Evolutionary conservation across 2,888 invertebrate genomes (phyloP).

Genomic region (Thumatha senex): DNA sequence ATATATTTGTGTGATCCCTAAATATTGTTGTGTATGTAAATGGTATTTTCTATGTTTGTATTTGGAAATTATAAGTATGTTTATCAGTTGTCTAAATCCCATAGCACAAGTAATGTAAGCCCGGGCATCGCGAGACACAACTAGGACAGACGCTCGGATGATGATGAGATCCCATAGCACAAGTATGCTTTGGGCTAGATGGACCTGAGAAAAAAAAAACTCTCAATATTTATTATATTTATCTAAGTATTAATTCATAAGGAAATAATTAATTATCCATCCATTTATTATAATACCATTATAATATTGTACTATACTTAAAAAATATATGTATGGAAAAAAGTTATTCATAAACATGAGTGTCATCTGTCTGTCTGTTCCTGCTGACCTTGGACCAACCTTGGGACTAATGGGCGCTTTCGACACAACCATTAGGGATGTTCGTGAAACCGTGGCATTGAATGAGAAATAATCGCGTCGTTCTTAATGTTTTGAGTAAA

Average conservation of each 20-base stretch:
- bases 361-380: slow-evolving; percentile 27
- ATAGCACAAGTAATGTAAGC: too few species aligned
- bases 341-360: slow-evolving; percentile 33
- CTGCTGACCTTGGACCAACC: slow-evolving; percentile 31
- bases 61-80: too few species aligned
- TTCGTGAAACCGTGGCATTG: slow-evolving; percentile 1
- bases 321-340: slow-evolving; percentile 5
- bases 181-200: too few species aligned
- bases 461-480: neutral
- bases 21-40: too few species aligned
- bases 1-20: too few species aligned
- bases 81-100: too few species aligned
- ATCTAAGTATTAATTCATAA: neutral
- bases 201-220: too few species aligned
- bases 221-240: too few species aligned
- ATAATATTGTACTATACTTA: neutral
- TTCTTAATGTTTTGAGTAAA: neutral
- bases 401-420: slow-evolving; percentile 27
- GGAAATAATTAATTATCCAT: neutral
- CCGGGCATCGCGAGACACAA: too few species aligned
- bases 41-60: too few species aligned
- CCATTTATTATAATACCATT: neutral
- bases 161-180: too few species aligned
- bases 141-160: too few species aligned
- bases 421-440: slow-evolving; percentile 13